Evolutionary conservation across 2,888 invertebrate genomes (phyloP).

Genomic region (Augochlorella aurata): DNA sequence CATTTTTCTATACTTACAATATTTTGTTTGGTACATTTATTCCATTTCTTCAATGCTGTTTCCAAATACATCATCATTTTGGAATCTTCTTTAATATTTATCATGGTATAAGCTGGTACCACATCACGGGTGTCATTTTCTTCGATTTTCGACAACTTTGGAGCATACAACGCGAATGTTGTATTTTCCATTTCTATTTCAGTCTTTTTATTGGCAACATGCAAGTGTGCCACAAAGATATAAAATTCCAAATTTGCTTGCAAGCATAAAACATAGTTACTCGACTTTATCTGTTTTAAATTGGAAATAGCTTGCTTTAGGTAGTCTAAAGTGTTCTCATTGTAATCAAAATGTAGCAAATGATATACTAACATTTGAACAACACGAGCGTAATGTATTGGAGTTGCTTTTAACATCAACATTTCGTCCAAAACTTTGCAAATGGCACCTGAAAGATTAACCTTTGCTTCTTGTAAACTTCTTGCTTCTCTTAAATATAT

Average conservation of each 20-base stretch:
- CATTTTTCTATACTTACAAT: constrained; percentile 65
- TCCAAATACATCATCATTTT: constrained; percentile 63
- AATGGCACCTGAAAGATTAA: constrained; percentile 69
- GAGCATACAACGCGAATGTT: constrained; percentile 55
- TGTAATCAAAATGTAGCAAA: constrained; percentile 60
- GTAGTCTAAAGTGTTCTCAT: constrained; percentile 53
- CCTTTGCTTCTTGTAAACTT: constrained; percentile 63
- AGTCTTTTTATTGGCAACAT: constrained; percentile 60
- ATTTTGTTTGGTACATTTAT: constrained; percentile 57
- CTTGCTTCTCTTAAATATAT: constrained; percentile 73
- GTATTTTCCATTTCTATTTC: constrained; percentile 68
- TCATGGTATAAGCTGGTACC: constrained; percentile 75
- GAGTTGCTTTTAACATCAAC: constrained; percentile 56
- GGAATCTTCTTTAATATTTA: constrained; percentile 73
- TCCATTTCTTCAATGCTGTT: constrained; percentile 70
- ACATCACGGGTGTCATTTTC: constrained; percentile 61
- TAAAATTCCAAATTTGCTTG: constrained; percentile 74
- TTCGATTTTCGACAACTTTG: constrained; percentile 43
- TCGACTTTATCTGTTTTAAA: constrained; percentile 51
- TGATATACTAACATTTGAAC: constrained; percentile 73
- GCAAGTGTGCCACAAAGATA: constrained; percentile 65
- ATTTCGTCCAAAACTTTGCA: constrained; percentile 68
- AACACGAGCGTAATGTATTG: constrained; percentile 65
- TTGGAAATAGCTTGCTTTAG: constrained; percentile 61
- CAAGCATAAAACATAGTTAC: constrained; percentile 58